These are phyloP conservation scores for Sisyra terminalis DNA, from an alignment of 2,888 invertebrate species.

Conservation along the genomic window DNA sequence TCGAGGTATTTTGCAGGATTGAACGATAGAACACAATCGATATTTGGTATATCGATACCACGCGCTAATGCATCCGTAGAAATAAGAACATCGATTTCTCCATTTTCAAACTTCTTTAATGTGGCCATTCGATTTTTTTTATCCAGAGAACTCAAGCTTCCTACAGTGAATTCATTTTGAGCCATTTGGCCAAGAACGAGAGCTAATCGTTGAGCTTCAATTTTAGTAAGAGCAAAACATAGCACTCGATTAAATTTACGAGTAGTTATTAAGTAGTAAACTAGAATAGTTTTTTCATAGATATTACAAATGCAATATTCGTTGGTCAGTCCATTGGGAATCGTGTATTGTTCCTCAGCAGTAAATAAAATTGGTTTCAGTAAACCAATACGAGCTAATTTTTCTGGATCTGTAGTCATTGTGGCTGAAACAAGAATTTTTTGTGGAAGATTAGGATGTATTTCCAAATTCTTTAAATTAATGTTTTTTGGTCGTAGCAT, in stretches of 20 bases:
- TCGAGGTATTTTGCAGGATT: conserved; percentile 76
- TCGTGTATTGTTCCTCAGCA: conserved; percentile 42
- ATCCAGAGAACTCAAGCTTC: conserved; percentile 45
- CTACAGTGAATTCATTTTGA: conserved; percentile 33
- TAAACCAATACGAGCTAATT: conserved; percentile 70
- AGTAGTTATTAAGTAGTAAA: conserved; percentile 46
- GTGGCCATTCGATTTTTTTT: conserved; percentile 44
- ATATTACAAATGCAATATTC: conserved; percentile 45
- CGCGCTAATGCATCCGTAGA: conserved; percentile 87
- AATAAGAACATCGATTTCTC: conserved; percentile 61
- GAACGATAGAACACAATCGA: conserved; percentile 86
- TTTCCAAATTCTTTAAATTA: neutral
- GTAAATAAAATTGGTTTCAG: conserved; percentile 89
- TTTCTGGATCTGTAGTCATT: conserved; percentile 90
- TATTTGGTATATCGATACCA: conserved; percentile 82
- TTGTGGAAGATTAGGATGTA: conserved; percentile 39
- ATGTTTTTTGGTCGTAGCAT: neutral
- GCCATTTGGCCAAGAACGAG: conserved; percentile 46
- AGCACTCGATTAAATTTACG: conserved; percentile 46
- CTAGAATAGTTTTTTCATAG: conserved; percentile 62
- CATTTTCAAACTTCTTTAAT: conserved; percentile 49
- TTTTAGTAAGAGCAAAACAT: conserved; percentile 78
- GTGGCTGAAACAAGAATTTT: conserved; percentile 97
- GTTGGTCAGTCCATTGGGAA: conserved; percentile 60
- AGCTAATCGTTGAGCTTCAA: conserved; percentile 57